Conservation (phyloP, 2,888 invertebrate genomes). For the Bombylius major region DNA sequence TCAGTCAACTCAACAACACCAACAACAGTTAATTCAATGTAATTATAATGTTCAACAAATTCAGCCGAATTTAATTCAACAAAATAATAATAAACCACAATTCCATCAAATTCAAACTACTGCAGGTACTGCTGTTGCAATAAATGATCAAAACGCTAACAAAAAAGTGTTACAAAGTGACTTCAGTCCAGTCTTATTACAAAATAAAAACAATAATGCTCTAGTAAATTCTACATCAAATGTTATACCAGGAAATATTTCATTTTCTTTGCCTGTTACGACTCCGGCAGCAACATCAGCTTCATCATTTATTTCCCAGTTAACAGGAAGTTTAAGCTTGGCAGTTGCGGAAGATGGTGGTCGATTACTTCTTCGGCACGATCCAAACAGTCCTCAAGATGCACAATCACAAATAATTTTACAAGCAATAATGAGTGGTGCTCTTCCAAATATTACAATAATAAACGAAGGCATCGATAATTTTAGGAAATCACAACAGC, state of each 20-base stretch:
- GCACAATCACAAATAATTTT: slow-evolving; percentile 36
- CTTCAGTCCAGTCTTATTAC: background rate
- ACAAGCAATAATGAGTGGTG: slow-evolving; percentile 35
- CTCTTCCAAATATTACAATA: slow-evolving; percentile 34
- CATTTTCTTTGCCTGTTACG: slow-evolving; percentile 9
- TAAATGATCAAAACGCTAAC: background rate
- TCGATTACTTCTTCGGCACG: slow-evolving; percentile 50
- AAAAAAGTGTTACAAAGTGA: background rate
- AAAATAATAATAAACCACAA: slow-evolving; percentile 11
- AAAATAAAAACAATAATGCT: too few species aligned
- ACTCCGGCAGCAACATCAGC: slow-evolving; percentile 20
- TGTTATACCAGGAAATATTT: background rate
- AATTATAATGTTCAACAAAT: slow-evolving; percentile 2
- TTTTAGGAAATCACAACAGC: slow-evolving; percentile 9
- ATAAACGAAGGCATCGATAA: slow-evolving; percentile 30
- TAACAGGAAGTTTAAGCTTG: slow-evolving; percentile 50
- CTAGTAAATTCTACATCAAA: background rate
- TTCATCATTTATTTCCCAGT: slow-evolving; percentile 39
- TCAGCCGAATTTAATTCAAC: slow-evolving; percentile 9
- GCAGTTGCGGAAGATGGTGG: slow-evolving; percentile 56
- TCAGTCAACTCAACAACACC: slow-evolving; percentile 1
- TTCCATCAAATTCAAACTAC: slow-evolving; percentile 7
- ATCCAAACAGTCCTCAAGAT: slow-evolving; percentile 45
- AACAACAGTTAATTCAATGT: too few species aligned
- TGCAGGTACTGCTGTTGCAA: slow-evolving; percentile 1